These are phyloP conservation scores for Meandrusa payeni DNA, from an alignment of 2,888 invertebrate genomes.

Conservation along the genomic window DNA sequence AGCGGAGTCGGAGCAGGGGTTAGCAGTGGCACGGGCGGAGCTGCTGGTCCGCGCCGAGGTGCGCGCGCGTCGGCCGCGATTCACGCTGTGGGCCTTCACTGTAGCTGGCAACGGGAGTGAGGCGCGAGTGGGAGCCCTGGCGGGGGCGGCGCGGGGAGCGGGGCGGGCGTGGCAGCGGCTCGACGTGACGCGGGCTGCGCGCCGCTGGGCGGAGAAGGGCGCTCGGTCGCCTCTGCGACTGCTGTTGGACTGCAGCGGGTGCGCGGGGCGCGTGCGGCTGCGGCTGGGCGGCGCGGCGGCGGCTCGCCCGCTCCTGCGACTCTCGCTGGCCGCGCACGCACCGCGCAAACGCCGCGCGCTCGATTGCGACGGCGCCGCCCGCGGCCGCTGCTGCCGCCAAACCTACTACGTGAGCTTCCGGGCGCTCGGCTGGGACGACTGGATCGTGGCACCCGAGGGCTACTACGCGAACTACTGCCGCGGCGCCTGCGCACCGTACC, in stretches of 20 bases:
- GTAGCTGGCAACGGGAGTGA: constrained; percentile 84
- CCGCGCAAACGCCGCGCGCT: constrained; percentile 90
- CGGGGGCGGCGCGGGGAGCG: constrained; percentile 34
- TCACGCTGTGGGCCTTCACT: constrained; percentile 87
- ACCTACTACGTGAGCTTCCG: constrained; percentile 95
- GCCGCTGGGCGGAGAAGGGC: constrained; percentile 82
- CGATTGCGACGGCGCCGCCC: constrained; percentile 85
- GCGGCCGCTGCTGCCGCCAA: constrained; percentile 89
- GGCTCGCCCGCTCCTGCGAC: constrained; percentile 91
- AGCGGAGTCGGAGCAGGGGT: constrained; percentile 77
- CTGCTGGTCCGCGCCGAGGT: constrained; percentile 84
- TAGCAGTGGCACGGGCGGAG: constrained; percentile 88
- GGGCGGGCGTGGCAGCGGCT: constrained; percentile 91
- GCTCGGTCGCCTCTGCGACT: constrained; percentile 84
- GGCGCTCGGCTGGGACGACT: constrained; percentile 96
- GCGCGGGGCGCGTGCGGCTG: constrained; percentile 81
- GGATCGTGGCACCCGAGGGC: constrained; percentile 94
- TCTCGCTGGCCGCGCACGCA: constrained; percentile 86
- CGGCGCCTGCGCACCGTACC: constrained; percentile 93
- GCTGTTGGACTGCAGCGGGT: constrained; percentile 92
- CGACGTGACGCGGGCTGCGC: constrained; percentile 89
- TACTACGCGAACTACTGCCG: constrained; percentile 97
- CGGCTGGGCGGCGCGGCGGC: constrained; percentile 86
- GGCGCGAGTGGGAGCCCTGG: constrained; percentile 59
- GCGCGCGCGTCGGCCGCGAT: constrained; percentile 62